Conservation (phyloP, 1,140 invertebrate species). For the Lepidurus couesii region DNA sequence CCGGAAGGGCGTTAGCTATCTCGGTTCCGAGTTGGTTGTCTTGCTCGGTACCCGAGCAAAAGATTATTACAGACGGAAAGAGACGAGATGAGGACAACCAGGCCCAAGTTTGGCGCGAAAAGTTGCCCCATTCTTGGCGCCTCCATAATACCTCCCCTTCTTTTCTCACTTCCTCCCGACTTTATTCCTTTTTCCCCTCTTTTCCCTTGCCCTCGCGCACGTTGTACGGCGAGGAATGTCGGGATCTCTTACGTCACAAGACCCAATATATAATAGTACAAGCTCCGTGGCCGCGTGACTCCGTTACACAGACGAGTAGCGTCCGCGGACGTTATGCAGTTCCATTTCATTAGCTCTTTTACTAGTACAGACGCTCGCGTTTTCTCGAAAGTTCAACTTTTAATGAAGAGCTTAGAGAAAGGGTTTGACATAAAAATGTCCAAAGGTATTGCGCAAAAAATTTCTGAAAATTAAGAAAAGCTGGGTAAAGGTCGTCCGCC, state of each 20-base stretch:
- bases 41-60: neutral
- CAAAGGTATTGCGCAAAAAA: no score
- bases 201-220: neutral
- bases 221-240: neutral
- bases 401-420: no score
- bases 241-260: neutral
- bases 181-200: conserved; percentile 8
- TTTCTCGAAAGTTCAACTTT: no score
- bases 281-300: neutral
- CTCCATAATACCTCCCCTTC: neutral
- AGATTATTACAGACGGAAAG: neutral
- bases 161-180: neutral
- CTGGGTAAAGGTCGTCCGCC: conserved; percentile 10
- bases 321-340: neutral
- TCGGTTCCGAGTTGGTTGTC: neutral
- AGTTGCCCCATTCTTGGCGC: conserved; percentile 2
- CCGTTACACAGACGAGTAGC: neutral
- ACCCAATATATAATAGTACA: neutral
- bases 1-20: conserved; percentile 6
- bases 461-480: neutral
- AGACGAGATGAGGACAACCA: neutral
- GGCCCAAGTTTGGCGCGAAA: conserved; percentile 15
- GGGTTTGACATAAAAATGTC: no score
- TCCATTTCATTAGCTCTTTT: neutral
- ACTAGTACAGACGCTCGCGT: neutral